phyloP scores from a whole-genome alignment of 2,888 invertebrate genomes.

The Oxyteleia sp. region DNA sequence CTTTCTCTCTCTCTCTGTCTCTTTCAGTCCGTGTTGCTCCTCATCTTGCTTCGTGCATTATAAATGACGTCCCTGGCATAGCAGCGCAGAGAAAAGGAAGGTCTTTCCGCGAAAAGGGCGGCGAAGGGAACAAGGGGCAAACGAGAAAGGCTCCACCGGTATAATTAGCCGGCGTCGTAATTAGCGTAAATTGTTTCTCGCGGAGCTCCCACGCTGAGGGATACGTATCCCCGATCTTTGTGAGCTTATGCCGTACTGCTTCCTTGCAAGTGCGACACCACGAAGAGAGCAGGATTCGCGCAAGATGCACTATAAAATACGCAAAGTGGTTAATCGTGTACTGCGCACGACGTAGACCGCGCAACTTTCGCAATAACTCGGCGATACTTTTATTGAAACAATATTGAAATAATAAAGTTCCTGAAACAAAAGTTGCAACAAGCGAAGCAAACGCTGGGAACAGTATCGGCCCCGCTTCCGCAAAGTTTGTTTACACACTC shows the following conservation, averaged over 20 bases:
- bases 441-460: not conserved
- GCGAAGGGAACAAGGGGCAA: conserved; percentile 72
- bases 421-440: not conserved
- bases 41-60: conserved; percentile 82
- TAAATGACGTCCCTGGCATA: conserved; percentile 83
- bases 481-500: conserved; percentile 7
- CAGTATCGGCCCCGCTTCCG: not conserved
- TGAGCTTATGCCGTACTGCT: conserved; percentile 49
- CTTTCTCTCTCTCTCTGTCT: conserved; percentile 52
- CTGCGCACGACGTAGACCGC: not conserved
- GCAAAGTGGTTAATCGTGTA: conserved; percentile 72
- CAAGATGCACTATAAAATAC: conserved; percentile 58
- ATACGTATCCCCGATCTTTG: conserved; percentile 62
- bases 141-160: conserved; percentile 80
- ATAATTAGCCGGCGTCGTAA: conserved; percentile 86
- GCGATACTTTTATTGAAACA: conserved; percentile 46
- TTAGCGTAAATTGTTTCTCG: conserved; percentile 87
- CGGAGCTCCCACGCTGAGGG: conserved; percentile 72
- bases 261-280: conserved; percentile 48
- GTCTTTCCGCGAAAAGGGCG: conserved; percentile 70
- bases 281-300: conserved; percentile 28
- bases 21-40: no score
- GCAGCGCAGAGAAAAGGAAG: conserved; percentile 71
- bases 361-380: conserved; percentile 34
- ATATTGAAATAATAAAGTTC: conserved; percentile 41